A percentile compares a stretch with the other conserved stretches of the same genome.
Conservation (phyloP, 2,888 invertebrate genomes). For the Cartodere bifasciata region DNA sequence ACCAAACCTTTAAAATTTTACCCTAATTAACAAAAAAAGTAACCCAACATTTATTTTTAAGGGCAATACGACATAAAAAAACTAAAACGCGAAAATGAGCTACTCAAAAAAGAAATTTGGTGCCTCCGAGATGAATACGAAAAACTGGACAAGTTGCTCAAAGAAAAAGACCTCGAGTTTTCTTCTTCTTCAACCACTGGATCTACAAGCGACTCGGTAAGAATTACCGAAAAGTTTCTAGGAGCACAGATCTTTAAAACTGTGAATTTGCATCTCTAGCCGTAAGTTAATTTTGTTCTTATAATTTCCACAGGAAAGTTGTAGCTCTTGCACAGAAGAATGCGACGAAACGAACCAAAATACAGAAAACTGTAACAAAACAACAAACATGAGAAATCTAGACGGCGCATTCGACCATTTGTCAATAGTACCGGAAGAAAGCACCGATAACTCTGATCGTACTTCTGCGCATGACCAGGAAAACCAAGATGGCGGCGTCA, state of each 20-base stretch:
- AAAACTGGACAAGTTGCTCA: slow-evolving; percentile 66
- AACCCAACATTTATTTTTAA: no score
- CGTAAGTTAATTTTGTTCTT: neutral
- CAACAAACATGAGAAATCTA: slow-evolving; percentile 36
- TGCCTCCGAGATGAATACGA: slow-evolving; percentile 81
- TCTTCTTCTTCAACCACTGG: slow-evolving; percentile 42
- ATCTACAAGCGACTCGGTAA: slow-evolving; percentile 41
- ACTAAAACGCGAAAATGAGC: slow-evolving; percentile 75
- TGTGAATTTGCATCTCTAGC: neutral
- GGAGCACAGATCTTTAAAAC: slow-evolving; percentile 1
- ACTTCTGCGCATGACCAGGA: slow-evolving; percentile 25
- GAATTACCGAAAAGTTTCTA: no score
- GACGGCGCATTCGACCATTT: slow-evolving; percentile 57
- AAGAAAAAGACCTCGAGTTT: slow-evolving; percentile 36
- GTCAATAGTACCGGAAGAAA: slow-evolving; percentile 66
- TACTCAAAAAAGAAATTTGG: slow-evolving; percentile 76
- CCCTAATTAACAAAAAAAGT: no score
- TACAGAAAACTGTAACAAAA: slow-evolving; percentile 34
- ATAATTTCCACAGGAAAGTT: slow-evolving; percentile 26
- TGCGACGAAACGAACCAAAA: slow-evolving; percentile 34
- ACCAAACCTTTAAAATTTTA: no score
- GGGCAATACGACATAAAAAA: slow-evolving; percentile 85
- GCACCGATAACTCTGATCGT: slow-evolving; percentile 34
- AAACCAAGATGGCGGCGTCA: slow-evolving; percentile 14
- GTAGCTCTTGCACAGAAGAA: slow-evolving; percentile 30